A percentile compares a stretch with the other conserved stretches of the same genome.
Conservation (phyloP, 2,888 invertebrate genomes). For the Clanis bilineata region DNA sequence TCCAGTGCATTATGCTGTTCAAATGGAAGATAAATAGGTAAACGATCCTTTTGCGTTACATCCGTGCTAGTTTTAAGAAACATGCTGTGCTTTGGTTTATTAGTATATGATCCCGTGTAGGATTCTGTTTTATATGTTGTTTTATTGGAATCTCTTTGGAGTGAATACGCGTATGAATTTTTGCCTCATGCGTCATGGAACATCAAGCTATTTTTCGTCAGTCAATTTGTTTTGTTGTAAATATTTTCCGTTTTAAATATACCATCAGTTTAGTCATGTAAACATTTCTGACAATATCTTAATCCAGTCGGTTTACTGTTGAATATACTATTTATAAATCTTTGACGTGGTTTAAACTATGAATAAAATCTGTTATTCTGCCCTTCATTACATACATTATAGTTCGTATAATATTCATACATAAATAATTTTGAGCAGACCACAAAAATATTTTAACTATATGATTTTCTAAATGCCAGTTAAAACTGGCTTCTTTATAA, state of each 20-base stretch:
- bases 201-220: constrained; percentile 1
- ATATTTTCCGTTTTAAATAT: background rate
- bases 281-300: background rate
- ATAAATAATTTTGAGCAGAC: background rate
- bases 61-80: constrained; percentile 44
- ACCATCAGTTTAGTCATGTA: background rate
- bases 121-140: background rate
- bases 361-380: no score
- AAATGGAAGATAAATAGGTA: constrained; percentile 40
- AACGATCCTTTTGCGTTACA: constrained; percentile 36
- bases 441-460: background rate
- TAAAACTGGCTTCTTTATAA: constrained; percentile 1
- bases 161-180: constrained; percentile 4
- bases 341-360: background rate
- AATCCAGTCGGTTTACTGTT: background rate
- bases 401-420: no score
- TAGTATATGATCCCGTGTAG: background rate
- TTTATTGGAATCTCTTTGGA: constrained; percentile 5
- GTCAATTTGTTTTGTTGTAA: background rate
- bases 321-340: background rate
- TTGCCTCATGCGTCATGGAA: constrained; percentile 3
- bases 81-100: constrained; percentile 33
- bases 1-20: constrained; percentile 31
- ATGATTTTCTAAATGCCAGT: background rate
- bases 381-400: no score